phyloP scores from a whole-genome alignment of 2,888 invertebrate genomes.

The Tetragonisca angustula region DNA sequence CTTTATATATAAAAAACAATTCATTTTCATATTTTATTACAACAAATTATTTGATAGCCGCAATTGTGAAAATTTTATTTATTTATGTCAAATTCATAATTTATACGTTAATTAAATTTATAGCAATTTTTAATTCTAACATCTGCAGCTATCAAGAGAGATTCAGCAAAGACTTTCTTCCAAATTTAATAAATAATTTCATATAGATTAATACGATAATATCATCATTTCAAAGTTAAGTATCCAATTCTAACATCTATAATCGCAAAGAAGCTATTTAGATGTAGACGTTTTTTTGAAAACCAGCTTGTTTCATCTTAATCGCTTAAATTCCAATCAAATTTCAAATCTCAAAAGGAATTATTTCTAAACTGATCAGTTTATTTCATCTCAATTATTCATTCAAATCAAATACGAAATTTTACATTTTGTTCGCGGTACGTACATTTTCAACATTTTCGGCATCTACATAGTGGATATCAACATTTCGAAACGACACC shows the following conservation, averaged over 20 bases:
- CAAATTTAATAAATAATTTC: background rate
- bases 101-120: background rate
- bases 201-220: background rate
- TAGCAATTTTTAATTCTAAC: background rate
- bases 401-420: background rate
- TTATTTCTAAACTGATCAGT: background rate
- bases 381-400: background rate
- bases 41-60: background rate
- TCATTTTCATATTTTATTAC: too few species aligned
- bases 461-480: too few species aligned
- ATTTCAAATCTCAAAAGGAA: background rate
- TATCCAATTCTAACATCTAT: too few species aligned
- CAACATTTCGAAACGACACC: background rate
- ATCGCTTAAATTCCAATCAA: background rate
- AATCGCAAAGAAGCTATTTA: too few species aligned
- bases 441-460: background rate
- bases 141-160: background rate
- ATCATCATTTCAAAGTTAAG: too few species aligned
- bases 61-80: background rate
- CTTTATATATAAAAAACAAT: too few species aligned
- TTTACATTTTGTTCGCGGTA: background rate
- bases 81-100: background rate
- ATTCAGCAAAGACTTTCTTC: background rate
- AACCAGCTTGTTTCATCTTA: too few species aligned
- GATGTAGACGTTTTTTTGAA: too few species aligned